A percentile compares a stretch with the other conserved stretches of the same genome.
phyloP scores from a whole-genome alignment of 2,113 vertebrate species.

The Grammatotria lemairii region DNA sequence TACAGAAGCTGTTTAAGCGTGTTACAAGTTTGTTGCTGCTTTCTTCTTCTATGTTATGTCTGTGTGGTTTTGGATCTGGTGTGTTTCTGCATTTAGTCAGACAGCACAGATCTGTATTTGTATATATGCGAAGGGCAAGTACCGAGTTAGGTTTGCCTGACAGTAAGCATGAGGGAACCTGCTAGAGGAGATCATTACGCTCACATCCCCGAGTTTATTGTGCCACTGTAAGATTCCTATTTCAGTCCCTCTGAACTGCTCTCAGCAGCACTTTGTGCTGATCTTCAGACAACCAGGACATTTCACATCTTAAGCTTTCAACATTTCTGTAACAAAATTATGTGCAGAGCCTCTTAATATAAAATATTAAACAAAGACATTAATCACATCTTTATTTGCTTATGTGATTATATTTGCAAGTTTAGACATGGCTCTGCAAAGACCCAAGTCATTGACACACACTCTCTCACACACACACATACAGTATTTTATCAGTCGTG shows the following conservation, averaged over 20 bases:
- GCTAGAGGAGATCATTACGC: conserved; percentile 9
- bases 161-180: conserved; percentile 15
- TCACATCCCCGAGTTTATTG: conserved; percentile 15
- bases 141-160: conserved; percentile 27
- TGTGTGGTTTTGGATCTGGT: background rate
- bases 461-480: background rate
- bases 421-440: background rate
- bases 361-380: background rate
- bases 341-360: background rate
- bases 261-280: conserved; percentile 17
- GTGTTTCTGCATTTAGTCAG: background rate
- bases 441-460: background rate
- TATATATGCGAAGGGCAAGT: background rate
- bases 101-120: background rate
- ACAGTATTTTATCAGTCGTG: conserved; percentile 30
- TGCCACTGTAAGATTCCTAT: conserved; percentile 38
- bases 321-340: background rate
- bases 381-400: background rate
- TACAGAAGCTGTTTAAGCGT: background rate
- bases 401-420: background rate
- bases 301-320: background rate
- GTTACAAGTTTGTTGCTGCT: background rate
- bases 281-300: background rate
- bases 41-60: background rate
- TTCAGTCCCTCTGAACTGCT: conserved; percentile 34